A percentile compares a stretch with the other conserved stretches of the same genome.
These are phyloP conservation scores for Drosophila malerkotliana DNA, from an alignment of 1,140 invertebrate genomes.

Conservation along the genomic window DNA sequence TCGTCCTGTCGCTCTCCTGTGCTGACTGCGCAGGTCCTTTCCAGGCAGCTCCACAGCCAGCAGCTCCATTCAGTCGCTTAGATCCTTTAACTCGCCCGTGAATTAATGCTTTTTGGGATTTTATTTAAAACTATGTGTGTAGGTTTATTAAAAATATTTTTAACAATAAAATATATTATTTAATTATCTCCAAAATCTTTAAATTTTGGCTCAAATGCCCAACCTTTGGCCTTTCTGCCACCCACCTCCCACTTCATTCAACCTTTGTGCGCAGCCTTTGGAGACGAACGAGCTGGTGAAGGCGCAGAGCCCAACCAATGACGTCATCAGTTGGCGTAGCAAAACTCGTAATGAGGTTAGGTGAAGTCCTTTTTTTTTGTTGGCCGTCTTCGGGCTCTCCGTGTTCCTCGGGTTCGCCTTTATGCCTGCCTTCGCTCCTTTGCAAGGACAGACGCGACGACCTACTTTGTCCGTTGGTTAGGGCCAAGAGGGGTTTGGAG, in stretches of 20 bases:
- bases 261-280: conserved; percentile 58
- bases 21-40: conserved; percentile 37
- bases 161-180: neutral
- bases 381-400: conserved; percentile 16
- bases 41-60: conserved; percentile 14
- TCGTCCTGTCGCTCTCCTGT: neutral
- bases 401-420: conserved; percentile 30
- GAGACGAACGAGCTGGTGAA: conserved; percentile 55
- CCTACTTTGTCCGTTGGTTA: conserved; percentile 56
- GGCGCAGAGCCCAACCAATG: conserved; percentile 69
- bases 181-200: neutral
- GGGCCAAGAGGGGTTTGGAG: neutral
- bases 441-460: conserved; percentile 61
- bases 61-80: conserved; percentile 35
- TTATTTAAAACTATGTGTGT: neutral
- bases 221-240: conserved; percentile 30
- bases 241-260: conserved; percentile 10
- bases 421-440: conserved; percentile 38
- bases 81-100: conserved; percentile 44
- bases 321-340: conserved; percentile 62
- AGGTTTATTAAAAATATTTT: neutral
- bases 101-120: conserved; percentile 6
- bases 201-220: conserved; percentile 3
- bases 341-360: conserved; percentile 76
- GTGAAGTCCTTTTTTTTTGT: conserved; percentile 61